A percentile compares a stretch with the other conserved stretches of the same genome.
Conservation (phyloP, 2,888 invertebrate species). For the Volucella inanis region DNA sequence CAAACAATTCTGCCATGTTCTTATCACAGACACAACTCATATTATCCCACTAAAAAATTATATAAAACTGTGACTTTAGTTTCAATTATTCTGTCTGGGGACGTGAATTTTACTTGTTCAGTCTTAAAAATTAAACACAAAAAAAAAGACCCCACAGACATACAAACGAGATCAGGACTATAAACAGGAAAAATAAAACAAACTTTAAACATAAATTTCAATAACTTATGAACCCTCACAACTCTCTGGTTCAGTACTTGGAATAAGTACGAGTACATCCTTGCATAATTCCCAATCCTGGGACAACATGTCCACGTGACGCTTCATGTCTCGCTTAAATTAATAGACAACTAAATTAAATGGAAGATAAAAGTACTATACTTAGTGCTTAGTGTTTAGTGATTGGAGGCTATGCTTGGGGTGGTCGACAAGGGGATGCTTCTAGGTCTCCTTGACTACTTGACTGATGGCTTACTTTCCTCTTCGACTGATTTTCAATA, state of each 20-base stretch:
- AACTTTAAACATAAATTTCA: slow-evolving; percentile 26
- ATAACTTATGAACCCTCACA: slow-evolving; percentile 28
- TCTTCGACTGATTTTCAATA: background rate
- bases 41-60: slow-evolving; percentile 5
- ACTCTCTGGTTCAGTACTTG: background rate
- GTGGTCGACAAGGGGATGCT: background rate
- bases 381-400: slow-evolving; percentile 4
- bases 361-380: slow-evolving; percentile 49
- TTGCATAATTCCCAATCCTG: slow-evolving; percentile 5
- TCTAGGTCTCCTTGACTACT: background rate
- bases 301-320: slow-evolving; percentile 25
- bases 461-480: background rate
- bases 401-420: background rate
- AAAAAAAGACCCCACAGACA: background rate
- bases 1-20: background rate
- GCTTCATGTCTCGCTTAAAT: slow-evolving; percentile 37
- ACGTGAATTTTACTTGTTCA: slow-evolving; percentile 8
- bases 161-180: background rate
- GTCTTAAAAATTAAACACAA: background rate
- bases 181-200: slow-evolving; percentile 6
- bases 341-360: slow-evolving; percentile 50
- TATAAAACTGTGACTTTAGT: slow-evolving; percentile 2
- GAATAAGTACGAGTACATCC: slow-evolving; percentile 8
- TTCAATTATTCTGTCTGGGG: slow-evolving; percentile 50
- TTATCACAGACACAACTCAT: background rate